Evolutionary conservation across 2,797 vertebrate species (phyloP).

Genomic region (Spea hammondii): DNA sequence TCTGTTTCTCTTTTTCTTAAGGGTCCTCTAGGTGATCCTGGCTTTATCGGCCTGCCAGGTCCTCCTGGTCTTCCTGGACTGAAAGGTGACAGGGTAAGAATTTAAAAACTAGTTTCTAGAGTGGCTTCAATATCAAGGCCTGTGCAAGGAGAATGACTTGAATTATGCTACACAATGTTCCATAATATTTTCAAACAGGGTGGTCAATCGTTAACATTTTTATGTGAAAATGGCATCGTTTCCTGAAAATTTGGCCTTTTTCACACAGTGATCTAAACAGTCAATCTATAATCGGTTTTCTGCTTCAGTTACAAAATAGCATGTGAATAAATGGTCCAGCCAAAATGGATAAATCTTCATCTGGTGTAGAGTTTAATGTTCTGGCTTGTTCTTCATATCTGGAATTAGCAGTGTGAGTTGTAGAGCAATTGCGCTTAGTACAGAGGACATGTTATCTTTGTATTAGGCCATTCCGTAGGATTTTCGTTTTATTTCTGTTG

Average conservation of each 20-base stretch:
- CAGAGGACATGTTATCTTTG: neutral
- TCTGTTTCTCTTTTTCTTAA: conserved; percentile 65
- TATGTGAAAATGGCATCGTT: neutral
- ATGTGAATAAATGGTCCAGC: too few species aligned
- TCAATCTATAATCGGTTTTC: neutral
- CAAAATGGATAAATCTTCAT: too few species aligned
- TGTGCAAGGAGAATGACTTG: neutral
- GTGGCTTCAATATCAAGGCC: neutral
- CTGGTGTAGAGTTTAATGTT: neutral
- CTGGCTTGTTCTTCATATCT: neutral
- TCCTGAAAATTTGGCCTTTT: neutral
- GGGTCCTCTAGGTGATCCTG: conserved; percentile 88
- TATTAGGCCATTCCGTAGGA: neutral
- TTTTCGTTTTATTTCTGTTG: conserved; percentile 33
- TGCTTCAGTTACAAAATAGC: neutral
- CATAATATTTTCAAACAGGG: too few species aligned
- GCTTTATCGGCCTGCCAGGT: conserved; percentile 89
- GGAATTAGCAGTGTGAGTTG: neutral
- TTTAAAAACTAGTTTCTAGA: neutral
- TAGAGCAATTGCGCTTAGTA: neutral
- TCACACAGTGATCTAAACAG: neutral
- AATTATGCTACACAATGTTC: too few species aligned
- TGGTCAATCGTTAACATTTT: too few species aligned
- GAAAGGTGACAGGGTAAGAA: conserved; percentile 91
- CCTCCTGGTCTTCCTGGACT: conserved; percentile 84